phyloP scores from a whole-genome alignment of 2,797 vertebrate genomes.

The Pelochelys cantorii region DNA sequence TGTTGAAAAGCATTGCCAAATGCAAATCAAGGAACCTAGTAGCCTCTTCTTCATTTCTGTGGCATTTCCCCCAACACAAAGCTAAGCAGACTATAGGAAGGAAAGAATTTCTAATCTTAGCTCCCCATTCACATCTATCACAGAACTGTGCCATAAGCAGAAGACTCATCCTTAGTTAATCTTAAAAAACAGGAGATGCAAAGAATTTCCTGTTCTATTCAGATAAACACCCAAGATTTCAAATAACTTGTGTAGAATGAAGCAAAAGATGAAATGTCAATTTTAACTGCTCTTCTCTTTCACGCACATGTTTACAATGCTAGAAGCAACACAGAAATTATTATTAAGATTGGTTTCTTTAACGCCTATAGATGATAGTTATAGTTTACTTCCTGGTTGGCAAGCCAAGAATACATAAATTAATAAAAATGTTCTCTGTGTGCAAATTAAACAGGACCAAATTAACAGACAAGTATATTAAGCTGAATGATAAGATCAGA shows the following conservation, averaged over 20 bases:
- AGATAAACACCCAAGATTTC: not conserved
- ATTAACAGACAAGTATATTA: not conserved
- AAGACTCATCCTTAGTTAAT: not conserved
- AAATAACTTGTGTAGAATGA: not conserved
- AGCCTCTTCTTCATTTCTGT: not conserved
- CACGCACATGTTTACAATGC: not conserved
- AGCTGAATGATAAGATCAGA: not conserved
- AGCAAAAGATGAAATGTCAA: not conserved
- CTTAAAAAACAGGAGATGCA: not conserved
- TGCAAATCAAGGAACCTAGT: not conserved
- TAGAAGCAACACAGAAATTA: not conserved
- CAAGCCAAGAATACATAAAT: not conserved
- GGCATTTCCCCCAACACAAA: not conserved
- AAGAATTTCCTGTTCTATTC: not conserved
- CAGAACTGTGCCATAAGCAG: not conserved
- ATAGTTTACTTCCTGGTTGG: not conserved
- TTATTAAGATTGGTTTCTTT: not conserved
- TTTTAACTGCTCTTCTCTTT: not conserved
- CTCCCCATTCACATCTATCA: not conserved
- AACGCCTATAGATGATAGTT: not conserved
- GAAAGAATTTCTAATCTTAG: not conserved
- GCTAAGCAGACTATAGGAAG: not conserved
- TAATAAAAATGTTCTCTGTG: not conserved
- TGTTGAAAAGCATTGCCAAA: not conserved
- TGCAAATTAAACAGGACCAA: slow-evolving; percentile 3